Base-by-base conservation (phyloP, 92 coral and sea anemone genomes). In the Paramuricea clavata region DNA sequence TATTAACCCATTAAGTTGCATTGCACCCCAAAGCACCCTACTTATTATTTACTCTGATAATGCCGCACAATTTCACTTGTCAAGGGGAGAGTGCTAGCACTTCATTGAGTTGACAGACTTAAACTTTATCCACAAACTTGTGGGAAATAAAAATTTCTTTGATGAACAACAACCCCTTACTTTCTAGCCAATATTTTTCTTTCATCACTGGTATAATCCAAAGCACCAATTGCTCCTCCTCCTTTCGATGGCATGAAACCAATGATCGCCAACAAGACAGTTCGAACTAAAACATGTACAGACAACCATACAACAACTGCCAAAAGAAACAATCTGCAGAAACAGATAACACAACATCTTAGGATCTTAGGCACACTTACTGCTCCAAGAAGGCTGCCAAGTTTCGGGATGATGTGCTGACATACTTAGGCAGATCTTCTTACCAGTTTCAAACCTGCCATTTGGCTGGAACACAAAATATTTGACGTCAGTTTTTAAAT, bases 321-420 rank as follows among this genome's bases (percentile, higher is more conserved):
- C 41, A 15, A 30, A 67, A 67, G 73, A 21, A 26, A 8, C 3
- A 10, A 7, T 61, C 36, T 69, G 30, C 76, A 1, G n/a, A n/a
- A 2, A 27, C 30, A 19, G 65, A 19, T 19, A 19, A 16, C n/a
- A 5, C 28, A 25, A 57, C 6, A 57, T 19, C 22, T 57, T 19
- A 12, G 35, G n/a, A 61, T 5, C 17, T 25, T 67, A 8, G 23
- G 5, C 35, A 67, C 30, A 92, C 99, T 94, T 93, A 96, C 99
- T 96, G 87, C 99, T 96, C 99, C 99, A 96, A 6, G 99, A 96
- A 5, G 99, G 99, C 85, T 96, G 99, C 99, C 99, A 96, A 6
- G 99, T 96, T 82, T 96, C 99, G 36, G 99, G 99, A 67, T 96
- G 99, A 72, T 96, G 99, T 16, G 99, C 99, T 41, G 99, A 96